Conservation (phyloP, 2,888 invertebrate genomes). For the Elaeidobius kamerunicus region DNA sequence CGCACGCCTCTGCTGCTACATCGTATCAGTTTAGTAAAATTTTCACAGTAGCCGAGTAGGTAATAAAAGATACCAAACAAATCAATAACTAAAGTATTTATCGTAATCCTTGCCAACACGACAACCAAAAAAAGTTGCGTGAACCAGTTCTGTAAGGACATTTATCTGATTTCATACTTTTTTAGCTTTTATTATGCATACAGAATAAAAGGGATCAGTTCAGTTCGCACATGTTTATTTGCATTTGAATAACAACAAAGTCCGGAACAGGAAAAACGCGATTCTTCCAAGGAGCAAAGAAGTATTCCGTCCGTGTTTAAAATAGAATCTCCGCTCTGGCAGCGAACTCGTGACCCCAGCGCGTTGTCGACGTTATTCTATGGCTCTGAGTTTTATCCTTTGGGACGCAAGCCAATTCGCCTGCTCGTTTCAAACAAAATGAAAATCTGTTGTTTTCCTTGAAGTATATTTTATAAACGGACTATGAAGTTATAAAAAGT, state of each 20-base stretch:
- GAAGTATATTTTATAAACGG: too few relatives aligned
- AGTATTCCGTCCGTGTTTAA: constrained; percentile 18
- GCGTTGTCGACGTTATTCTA: constrained; percentile 12
- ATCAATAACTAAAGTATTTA: too few relatives aligned
- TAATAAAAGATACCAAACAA: too few relatives aligned
- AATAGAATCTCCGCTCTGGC: constrained; percentile 26
- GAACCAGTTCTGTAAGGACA: constrained; percentile 1
- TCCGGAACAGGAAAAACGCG: constrained; percentile 26
- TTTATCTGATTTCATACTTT: constrained; percentile 1
- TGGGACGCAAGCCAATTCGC: constrained; percentile 15
- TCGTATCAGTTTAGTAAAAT: too few relatives aligned
- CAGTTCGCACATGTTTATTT: constrained; percentile 20
- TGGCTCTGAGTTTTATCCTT: constrained; percentile 17
- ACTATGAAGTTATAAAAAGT: too few relatives aligned
- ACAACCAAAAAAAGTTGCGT: too few relatives aligned
- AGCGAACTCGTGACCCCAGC: constrained; percentile 27
- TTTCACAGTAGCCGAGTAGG: too few relatives aligned
- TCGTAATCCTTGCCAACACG: too few relatives aligned
- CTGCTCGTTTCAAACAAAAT: too few relatives aligned
- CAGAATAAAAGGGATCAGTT: too few relatives aligned
- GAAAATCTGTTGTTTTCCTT: too few relatives aligned
- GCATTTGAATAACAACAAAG: constrained; percentile 24
- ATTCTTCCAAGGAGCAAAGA: constrained; percentile 13
- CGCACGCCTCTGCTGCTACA: too few relatives aligned
- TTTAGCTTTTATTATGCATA: constrained; percentile 3